phyloP scores from a whole-genome alignment of 2,888 invertebrate genomes.

The Melinaea marsaeus region DNA sequence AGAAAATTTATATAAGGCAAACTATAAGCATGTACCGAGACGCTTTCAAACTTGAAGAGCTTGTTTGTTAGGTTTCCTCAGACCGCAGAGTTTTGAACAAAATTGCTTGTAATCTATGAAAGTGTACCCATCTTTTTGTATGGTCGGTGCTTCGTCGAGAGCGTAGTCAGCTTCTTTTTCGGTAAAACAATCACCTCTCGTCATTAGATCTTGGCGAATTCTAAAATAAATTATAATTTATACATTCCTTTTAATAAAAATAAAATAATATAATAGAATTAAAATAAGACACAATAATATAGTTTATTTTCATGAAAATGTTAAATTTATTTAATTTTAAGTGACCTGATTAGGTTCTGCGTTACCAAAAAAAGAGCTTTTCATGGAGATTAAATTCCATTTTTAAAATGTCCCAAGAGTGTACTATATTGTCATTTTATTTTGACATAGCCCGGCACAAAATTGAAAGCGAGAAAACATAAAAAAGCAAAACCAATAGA shows the following conservation, averaged over 20 bases:
- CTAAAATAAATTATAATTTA: slow-evolving; percentile 48
- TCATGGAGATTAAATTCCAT: not conserved
- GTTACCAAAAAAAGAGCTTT: not conserved
- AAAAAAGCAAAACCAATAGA: not conserved
- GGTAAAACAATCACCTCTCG: slow-evolving; percentile 81
- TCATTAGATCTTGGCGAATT: slow-evolving; percentile 81
- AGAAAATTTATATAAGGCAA: not conserved
- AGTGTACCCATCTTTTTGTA: slow-evolving; percentile 69
- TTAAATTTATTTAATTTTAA: too few species aligned
- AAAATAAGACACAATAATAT: too few species aligned
- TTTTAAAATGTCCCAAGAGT: not conserved
- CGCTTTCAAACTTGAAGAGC: slow-evolving; percentile 30
- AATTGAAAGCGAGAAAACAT: not conserved
- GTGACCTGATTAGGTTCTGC: too few species aligned
- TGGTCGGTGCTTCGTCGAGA: slow-evolving; percentile 79
- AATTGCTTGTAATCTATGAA: slow-evolving; percentile 82
- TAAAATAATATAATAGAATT: too few species aligned
- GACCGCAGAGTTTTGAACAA: slow-evolving; percentile 78
- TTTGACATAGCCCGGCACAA: not conserved
- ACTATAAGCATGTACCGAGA: not conserved
- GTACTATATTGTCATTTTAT: not conserved
- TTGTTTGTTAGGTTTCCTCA: slow-evolving; percentile 67
- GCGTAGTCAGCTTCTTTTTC: slow-evolving; percentile 80
- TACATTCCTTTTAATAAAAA: not conserved
- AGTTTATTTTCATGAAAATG: too few species aligned